These are phyloP conservation scores for Megalonaias nervosa DNA, from an alignment of 1,140 invertebrate species.

Conservation along the genomic window DNA sequence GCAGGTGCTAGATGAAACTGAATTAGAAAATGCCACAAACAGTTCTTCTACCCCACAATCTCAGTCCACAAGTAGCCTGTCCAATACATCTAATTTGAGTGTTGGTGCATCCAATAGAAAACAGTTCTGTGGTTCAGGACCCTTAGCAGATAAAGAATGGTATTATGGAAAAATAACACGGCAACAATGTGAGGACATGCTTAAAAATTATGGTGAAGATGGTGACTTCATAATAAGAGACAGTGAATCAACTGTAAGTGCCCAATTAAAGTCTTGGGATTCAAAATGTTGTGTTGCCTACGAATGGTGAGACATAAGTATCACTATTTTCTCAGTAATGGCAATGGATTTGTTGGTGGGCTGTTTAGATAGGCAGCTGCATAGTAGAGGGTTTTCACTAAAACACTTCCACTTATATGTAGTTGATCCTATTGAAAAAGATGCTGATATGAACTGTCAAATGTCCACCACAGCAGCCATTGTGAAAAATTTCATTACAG, in stretches of 20 bases:
- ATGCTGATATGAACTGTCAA: too few relatives aligned
- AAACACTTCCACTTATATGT: too few relatives aligned
- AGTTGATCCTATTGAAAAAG: too few relatives aligned
- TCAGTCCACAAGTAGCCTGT: slow-evolving; percentile 68
- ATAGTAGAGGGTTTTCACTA: too few relatives aligned
- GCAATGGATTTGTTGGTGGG: too few relatives aligned
- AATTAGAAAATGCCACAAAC: slow-evolving; percentile 51
- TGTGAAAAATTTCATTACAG: too few relatives aligned
- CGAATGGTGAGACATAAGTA: too few relatives aligned
- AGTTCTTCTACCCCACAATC: slow-evolving; percentile 67
- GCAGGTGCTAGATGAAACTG: slow-evolving; percentile 72
- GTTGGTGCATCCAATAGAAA: slow-evolving; percentile 51
- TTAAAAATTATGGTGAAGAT: slow-evolving; percentile 95
- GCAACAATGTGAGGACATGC: slow-evolving; percentile 93
- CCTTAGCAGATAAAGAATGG: slow-evolving; percentile 78
- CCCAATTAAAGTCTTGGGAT: neutral
- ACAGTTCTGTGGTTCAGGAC: slow-evolving; percentile 65
- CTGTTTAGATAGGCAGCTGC: too few relatives aligned
- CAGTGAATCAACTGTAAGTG: slow-evolving; percentile 97
- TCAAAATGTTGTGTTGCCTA: too few relatives aligned
- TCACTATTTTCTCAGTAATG: too few relatives aligned
- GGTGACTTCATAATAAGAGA: slow-evolving; percentile 99
- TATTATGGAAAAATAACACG: slow-evolving; percentile 97
- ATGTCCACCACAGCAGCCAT: too few relatives aligned
- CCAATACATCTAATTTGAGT: slow-evolving; percentile 59